Conservation (phyloP, 1,140 invertebrate species). For the Eurytemora carolleeae region DNA sequence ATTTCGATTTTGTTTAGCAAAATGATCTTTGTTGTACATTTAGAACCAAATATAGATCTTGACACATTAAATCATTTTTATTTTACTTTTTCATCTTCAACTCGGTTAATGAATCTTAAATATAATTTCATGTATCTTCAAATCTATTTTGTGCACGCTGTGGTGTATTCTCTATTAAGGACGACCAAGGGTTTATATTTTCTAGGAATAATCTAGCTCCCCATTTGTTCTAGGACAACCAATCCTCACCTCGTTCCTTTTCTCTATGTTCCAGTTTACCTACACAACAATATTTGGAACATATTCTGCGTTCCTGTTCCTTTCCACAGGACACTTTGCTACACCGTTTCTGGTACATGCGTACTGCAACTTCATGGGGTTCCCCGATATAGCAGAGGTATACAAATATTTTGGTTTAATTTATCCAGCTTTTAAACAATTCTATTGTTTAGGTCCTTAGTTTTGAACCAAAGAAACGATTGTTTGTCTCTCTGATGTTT, state of each 20-base stretch:
- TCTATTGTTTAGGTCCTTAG: background rate
- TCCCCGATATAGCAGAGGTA: slow-evolving; percentile 58
- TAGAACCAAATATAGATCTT: no score
- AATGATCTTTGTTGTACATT: no score
- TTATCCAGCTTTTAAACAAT: background rate
- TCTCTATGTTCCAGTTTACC: slow-evolving; percentile 48
- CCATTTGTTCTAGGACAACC: no score
- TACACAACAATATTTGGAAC: slow-evolving; percentile 83
- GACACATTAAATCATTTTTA: no score
- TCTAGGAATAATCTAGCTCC: no score
- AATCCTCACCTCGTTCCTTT: slow-evolving; percentile 25
- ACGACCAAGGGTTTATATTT: no score
- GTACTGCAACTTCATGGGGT: slow-evolving; percentile 90
- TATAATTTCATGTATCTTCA: no score
- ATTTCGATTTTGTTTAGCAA: no score
- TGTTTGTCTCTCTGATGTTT: background rate
- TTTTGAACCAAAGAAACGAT: background rate
- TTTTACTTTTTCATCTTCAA: no score
- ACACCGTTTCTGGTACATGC: slow-evolving; percentile 73
- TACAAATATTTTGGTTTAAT: background rate
- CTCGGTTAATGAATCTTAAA: no score
- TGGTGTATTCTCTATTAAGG: no score
- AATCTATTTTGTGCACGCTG: no score
- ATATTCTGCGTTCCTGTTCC: slow-evolving; percentile 73
- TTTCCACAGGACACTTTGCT: slow-evolving; percentile 52